Evolutionary conservation across 2,797 vertebrate species (phyloP).

Genomic region (Adrianichthys oophorus): DNA sequence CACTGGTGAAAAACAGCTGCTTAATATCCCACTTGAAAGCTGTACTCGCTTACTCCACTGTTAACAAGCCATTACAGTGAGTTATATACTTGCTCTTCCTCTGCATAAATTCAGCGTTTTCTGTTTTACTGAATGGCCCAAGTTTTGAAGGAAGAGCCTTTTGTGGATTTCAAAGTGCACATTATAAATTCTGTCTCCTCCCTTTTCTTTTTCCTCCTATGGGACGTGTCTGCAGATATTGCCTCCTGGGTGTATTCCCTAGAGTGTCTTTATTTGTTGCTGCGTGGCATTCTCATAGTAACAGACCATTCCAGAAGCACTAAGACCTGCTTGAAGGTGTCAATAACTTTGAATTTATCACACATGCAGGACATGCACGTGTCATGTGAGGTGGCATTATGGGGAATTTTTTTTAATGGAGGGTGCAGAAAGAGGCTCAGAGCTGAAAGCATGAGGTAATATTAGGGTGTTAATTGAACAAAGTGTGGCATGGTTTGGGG

Average conservation of each 20-base stretch:
- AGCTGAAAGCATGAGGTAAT: slow-evolving; percentile 46
- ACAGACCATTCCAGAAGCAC: slow-evolving; percentile 16
- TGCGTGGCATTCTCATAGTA: slow-evolving; percentile 26
- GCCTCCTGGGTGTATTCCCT: slow-evolving; percentile 36
- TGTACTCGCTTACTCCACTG: slow-evolving; percentile 87
- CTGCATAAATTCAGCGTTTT: slow-evolving; percentile 82
- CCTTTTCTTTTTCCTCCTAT: slow-evolving; percentile 47
- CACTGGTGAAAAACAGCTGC: slow-evolving; percentile 89
- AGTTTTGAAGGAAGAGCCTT: slow-evolving; percentile 79
- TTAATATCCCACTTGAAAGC: slow-evolving; percentile 94
- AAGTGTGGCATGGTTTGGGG: slow-evolving; percentile 49
- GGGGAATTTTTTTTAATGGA: slow-evolving; percentile 50
- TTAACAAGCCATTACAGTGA: slow-evolving; percentile 96
- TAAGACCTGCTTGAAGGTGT: slow-evolving; percentile 32
- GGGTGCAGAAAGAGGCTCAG: slow-evolving; percentile 18
- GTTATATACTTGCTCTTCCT: slow-evolving; percentile 80
- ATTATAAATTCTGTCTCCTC: slow-evolving; percentile 32
- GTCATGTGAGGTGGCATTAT: slow-evolving; percentile 48
- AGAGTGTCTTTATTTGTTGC: slow-evolving; percentile 39
- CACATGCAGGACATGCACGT: slow-evolving; percentile 39
- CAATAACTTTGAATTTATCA: slow-evolving; percentile 55
- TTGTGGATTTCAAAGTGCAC: slow-evolving; percentile 41
- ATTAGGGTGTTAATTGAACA: slow-evolving; percentile 58
- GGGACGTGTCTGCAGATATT: slow-evolving; percentile 52
- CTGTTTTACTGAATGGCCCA: slow-evolving; percentile 75